A percentile compares a stretch with the other conserved stretches of the same genome.
These are phyloP conservation scores for Leuctra nigra DNA, from an alignment of 2,888 invertebrate species.

Conservation along the genomic window DNA sequence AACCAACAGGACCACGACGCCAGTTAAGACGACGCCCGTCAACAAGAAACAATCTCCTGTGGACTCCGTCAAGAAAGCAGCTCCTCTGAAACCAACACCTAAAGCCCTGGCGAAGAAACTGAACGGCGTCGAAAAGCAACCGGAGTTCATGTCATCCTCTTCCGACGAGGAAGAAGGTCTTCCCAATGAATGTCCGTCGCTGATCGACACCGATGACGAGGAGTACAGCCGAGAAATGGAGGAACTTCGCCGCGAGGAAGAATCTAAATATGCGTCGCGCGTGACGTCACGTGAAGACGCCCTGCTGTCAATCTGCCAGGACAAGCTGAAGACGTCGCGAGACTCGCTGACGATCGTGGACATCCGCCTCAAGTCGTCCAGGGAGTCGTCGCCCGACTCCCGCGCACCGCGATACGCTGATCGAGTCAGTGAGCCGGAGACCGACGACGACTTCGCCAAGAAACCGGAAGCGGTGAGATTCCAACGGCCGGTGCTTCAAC, in stretches of 20 bases:
- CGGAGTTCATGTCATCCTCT: neutral
- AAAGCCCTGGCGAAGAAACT: neutral
- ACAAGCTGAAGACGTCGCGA: slow-evolving; percentile 5
- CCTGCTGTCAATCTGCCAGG: slow-evolving; percentile 18
- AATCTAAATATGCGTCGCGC: slow-evolving; percentile 28
- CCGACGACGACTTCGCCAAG: slow-evolving; percentile 39
- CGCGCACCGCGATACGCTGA: slow-evolving; percentile 57
- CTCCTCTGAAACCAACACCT: neutral
- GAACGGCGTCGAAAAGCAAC: neutral
- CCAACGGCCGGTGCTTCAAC: slow-evolving; percentile 24
- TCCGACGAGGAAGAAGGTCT: slow-evolving; percentile 30
- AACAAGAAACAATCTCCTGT: neutral
- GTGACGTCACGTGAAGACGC: slow-evolving; percentile 24
- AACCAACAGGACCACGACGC: neutral
- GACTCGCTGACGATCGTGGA: slow-evolving; percentile 12
- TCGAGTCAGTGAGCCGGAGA: slow-evolving; percentile 67
- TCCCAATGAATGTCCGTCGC: slow-evolving; percentile 24
- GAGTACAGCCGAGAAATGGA: slow-evolving; percentile 27
- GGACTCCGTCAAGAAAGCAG: neutral
- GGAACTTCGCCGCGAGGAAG: slow-evolving; percentile 28
- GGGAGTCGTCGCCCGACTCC: slow-evolving; percentile 65
- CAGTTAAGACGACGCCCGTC: neutral
- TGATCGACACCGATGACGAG: slow-evolving; percentile 20
- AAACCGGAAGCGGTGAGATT: slow-evolving; percentile 18
- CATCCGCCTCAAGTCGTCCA: slow-evolving; percentile 50